Base-by-base conservation (phyloP, 1,140 invertebrate genomes). In the Saxidomus purpurata region DNA sequence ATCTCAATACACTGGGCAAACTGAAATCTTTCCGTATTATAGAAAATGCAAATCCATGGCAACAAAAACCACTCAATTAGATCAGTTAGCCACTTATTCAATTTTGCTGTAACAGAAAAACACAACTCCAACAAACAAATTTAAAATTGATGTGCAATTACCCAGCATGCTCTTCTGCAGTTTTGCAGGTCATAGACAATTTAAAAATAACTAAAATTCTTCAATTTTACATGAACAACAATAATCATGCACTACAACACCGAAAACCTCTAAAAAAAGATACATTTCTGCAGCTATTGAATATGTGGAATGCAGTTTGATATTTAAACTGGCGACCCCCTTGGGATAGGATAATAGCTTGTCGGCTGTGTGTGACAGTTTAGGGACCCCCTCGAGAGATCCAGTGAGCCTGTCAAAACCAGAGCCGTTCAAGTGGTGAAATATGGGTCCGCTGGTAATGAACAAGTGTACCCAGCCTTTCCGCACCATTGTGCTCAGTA, bases 331-430 rank as follows among this genome's bases (percentile, higher is more conserved):
- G 15, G 17, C 13, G 79, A 61, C 61, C 87, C 87, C 87, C 87
- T 84, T 31, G 69, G 49, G 80, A n/a, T 31, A 13, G 40, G 80
- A 89, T 89, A 89, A 89, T 89, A 69, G 76, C 67, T 55, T 84
- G 80, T 77, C 80, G 67, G 87, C 71, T 89, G 87, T 31, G 1
- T 31, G 38, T 89, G 79, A 52, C 87, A 89, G 79, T 61, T 59
- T 77, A 31, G 69, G 63, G 80, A 79, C 79, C 34, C 87, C 87
- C 87, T 6, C 15, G 69, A 34, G 87, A 77, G 76, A 31, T 1
- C 25, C 34, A 28, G 34, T 49, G 43, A 67, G 74, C 52, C 85
- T 87, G 85, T 87, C 77, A 89, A 38, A 55, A 59, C 22, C 87
- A 89, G 61, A 55, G 67, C 49, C 11, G 52, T 87, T 47, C 25